Evolutionary conservation across 2,888 invertebrate species (phyloP), one percentile per base, ranked within the genome.

Genomic region (Labia minor): DNA sequence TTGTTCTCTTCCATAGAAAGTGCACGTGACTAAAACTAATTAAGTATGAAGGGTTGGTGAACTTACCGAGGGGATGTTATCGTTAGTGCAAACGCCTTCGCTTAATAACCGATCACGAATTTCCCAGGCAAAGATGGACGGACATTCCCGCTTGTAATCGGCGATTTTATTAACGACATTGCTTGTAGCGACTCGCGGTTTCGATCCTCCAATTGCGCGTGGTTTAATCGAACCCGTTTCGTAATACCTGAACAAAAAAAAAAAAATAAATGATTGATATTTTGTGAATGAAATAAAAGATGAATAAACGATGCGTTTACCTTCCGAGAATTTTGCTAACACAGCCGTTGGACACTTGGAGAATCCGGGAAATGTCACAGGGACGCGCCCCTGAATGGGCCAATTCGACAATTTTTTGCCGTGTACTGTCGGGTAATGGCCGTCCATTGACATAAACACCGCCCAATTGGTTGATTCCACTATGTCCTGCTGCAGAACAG

Each of bases 391-490:
- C 98, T 64, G 95, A 90, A 82, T 97, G 96, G 72, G 98, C 98
- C 78, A 98, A 82, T 82, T 98, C 97, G 75, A 98, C 97, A 76
- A 99, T 99, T 85, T 95, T 93, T 84, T 98, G 97, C 73, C 98
- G 85, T 75, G 97, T 98, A 75, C 93, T 92, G 82, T 98, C 97
- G 70, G 97, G 97, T 79, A 98, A 85, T 72, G 97, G 98, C 73
- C 98, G 86, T 72, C 98, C 98, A 83, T 95, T 95, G 81, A 98
- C 97, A 86, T 95, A 99, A 78, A 97, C 95, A 78, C 98, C 97
- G 78, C 97, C 97, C 82, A 98, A 87, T 85, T 98, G 97, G 86
- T 98, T 97, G 80, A 98, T 93, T 79, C 97, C 98, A 84, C 95
- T 96, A 86, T 98, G 97, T 81, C 97, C 90, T 84, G 80, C 71